Base-by-base conservation (phyloP, 2,113 vertebrate genomes). In the Otis tarda region DNA sequence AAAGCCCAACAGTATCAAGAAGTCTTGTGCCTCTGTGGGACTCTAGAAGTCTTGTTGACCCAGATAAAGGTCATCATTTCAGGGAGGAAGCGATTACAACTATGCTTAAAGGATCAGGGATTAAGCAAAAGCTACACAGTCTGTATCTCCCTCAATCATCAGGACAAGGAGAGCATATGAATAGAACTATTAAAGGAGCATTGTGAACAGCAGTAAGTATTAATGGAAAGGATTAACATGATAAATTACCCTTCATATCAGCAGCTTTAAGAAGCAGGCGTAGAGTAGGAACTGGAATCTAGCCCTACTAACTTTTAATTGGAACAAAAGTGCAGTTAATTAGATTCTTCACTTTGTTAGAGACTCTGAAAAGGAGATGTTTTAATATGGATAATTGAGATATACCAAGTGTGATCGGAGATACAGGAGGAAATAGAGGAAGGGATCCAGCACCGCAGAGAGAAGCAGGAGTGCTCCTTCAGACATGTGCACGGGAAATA, bases 161-260 rank as follows among this genome's bases (percentile, higher is more conserved):
- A 25, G 47, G 37, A 93, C 69, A 91, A 89, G 65, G 10, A 87
- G 35, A 79, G 33, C 65, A 90, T 69, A 84, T 67, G 78, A 94
- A 87, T 23, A 79, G 74, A 75, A 57, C 49, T 64, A 52, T 85
- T 95, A 87, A 78, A 71, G 56, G 27, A 85, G 57, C 39, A 90
- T 7, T 90, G 67, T 64, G 75, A 94, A 43, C 52, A 79, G 81
- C 8, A 64, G 73, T 73, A 63, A 67, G 73, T 20, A 94, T 33
- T 52, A 87, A 83, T 39, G 57, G 61, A 79, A 84, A 71, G 86
- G 78, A 94, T 94, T 93, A 91, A 68, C n/a, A 83, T 85, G 57
- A 91, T 52, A 85, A 91, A 96, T 85, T 89, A 87, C 65, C 52
- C 33, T 87, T 76, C 47, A 41, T 43, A 70, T 24, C 64, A 59